These are phyloP conservation scores for Cryptocheilus praepositus DNA, from an alignment of 2,888 invertebrate species.

Conservation along the genomic window DNA sequence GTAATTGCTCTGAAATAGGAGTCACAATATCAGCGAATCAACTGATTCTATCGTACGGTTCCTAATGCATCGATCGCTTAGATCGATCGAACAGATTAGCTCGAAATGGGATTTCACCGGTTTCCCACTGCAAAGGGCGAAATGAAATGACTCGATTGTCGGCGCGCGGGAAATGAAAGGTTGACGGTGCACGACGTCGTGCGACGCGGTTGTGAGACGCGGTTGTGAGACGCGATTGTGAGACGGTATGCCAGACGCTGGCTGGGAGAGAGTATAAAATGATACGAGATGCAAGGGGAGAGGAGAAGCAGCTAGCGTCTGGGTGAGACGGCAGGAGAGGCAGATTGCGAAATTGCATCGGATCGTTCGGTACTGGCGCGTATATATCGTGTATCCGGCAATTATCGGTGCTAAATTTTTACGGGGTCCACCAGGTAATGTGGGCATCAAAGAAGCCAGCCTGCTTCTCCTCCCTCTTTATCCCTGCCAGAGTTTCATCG, in stretches of 20 bases:
- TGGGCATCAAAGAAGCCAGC: slow-evolving; percentile 9
- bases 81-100: no score
- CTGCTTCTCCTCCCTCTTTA: slow-evolving; percentile 18
- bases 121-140: no score
- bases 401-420: slow-evolving; percentile 64
- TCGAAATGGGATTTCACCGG: no score
- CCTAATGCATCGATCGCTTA: no score
- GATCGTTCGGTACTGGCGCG: slow-evolving; percentile 5
- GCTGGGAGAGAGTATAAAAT: background rate
- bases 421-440: slow-evolving; percentile 36
- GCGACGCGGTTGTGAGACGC: no score
- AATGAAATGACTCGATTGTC: no score
- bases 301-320: background rate
- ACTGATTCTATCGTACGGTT: no score
- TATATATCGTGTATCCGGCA: slow-evolving; percentile 51
- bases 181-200: no score
- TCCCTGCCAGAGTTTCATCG: background rate
- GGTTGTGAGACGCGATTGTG: background rate
- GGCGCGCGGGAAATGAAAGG: no score
- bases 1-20: no score
- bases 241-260: background rate
- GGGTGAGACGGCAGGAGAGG: background rate
- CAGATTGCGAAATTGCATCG: background rate
- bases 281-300: background rate
- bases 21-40: no score